These are phyloP conservation scores for Mormyrus hasselquistii DNA, from an alignment of 2,797 vertebrate genomes.

Conservation along the genomic window DNA sequence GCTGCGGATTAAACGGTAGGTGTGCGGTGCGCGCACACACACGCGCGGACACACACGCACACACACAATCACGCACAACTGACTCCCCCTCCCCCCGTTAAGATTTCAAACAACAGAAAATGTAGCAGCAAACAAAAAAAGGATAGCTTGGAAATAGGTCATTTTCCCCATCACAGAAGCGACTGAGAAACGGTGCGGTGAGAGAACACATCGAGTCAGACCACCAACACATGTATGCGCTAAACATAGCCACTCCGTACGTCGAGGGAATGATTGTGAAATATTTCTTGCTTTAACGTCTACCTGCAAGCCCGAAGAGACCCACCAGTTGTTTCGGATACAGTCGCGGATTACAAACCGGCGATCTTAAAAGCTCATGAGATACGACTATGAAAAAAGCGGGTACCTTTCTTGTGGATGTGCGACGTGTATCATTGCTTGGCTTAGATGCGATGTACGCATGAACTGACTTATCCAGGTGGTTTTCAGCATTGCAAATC, in stretches of 20 bases:
- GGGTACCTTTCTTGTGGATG: not conserved
- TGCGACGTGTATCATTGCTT: not conserved
- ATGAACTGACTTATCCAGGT: not conserved
- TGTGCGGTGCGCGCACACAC: not conserved
- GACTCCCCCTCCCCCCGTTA: constrained; percentile 11
- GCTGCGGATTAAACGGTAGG: constrained; percentile 14
- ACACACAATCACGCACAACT: not conserved
- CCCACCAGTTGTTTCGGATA: not conserved
- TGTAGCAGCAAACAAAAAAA: constrained; percentile 74
- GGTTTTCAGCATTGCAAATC: not conserved
- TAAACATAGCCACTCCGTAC: not conserved
- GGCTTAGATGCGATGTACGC: not conserved
- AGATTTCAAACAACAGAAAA: constrained; percentile 59
- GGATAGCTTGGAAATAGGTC: constrained; percentile 70
- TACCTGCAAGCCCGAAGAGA: not conserved
- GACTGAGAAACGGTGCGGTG: not conserved
- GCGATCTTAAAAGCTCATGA: not conserved
- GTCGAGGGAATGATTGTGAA: not conserved
- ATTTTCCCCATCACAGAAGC: constrained; percentile 59
- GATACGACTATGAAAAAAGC: not conserved
- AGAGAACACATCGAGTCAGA: not conserved
- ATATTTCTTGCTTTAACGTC: not conserved
- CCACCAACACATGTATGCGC: not conserved
- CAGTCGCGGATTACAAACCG: constrained; percentile 16
- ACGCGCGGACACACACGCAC: not conserved